Evolutionary conservation across 2,797 vertebrate genomes (phyloP).

Genomic region (Darevskia mixta): DNA sequence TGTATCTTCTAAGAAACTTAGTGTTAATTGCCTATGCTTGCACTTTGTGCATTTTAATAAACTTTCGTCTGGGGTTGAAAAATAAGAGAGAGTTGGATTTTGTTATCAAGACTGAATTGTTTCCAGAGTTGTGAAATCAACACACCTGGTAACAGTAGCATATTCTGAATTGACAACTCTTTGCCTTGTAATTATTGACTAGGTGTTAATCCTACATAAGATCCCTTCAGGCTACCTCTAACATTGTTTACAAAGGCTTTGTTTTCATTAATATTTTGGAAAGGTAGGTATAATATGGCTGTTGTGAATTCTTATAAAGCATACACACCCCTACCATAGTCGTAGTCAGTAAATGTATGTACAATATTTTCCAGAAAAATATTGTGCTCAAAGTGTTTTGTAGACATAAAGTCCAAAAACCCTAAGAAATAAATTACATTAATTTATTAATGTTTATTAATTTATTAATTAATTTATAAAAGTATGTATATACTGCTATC

Average conservation of each 20-base stretch:
- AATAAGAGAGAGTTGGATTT: conserved; percentile 45
- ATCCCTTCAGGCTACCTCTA: background rate
- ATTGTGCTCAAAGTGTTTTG: too few relatives aligned
- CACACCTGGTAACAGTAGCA: background rate
- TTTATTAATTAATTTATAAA: too few relatives aligned
- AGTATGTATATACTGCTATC: too few relatives aligned
- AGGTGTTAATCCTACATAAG: background rate
- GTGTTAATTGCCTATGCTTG: conserved; percentile 26
- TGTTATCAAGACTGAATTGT: conserved; percentile 53
- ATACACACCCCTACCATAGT: background rate
- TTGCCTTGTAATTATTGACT: conserved; percentile 41
- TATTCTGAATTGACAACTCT: conserved; percentile 25
- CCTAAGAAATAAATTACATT: too few relatives aligned
- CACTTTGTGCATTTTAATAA: conserved; percentile 28
- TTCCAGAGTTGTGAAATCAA: conserved; percentile 46
- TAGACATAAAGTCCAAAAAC: too few relatives aligned
- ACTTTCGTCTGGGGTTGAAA: conserved; percentile 46
- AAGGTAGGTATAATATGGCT: background rate
- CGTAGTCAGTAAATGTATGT: too few relatives aligned
- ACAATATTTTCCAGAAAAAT: too few relatives aligned
- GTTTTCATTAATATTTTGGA: background rate
- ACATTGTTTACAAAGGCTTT: background rate
- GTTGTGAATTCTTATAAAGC: background rate
- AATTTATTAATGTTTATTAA: too few relatives aligned
- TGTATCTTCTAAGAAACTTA: conserved; percentile 26